These are phyloP conservation scores for Drosophila guanche DNA, from an alignment of 1,140 invertebrate genomes.

Conservation along the genomic window DNA sequence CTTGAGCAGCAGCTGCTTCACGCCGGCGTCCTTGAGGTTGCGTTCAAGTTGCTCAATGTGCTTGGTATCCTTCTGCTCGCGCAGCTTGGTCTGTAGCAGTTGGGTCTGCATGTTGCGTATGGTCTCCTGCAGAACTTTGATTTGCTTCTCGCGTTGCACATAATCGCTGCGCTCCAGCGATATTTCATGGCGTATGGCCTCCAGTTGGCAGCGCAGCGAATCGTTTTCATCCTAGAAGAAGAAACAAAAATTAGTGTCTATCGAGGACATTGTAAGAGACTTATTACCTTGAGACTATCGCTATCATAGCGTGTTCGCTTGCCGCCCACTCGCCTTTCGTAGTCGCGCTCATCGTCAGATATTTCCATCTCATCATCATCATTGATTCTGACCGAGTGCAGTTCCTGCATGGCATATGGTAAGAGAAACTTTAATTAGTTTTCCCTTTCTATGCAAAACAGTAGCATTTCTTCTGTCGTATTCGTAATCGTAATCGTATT, in stretches of 20 bases:
- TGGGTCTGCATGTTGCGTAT: constrained; percentile 92
- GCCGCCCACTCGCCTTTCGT: constrained; percentile 56
- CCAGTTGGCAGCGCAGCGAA: constrained; percentile 94
- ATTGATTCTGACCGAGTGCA: constrained; percentile 88
- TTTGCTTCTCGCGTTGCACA: constrained; percentile 84
- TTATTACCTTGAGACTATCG: constrained; percentile 71
- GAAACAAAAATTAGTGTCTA: not conserved
- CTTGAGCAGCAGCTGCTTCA: constrained; percentile 71
- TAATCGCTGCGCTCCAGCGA: constrained; percentile 87
- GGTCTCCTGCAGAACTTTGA: constrained; percentile 87
- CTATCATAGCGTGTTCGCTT: constrained; percentile 77
- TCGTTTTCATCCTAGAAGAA: constrained; percentile 91
- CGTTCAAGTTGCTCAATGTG: constrained; percentile 86
- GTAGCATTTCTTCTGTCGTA: not conserved
- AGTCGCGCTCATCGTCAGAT: constrained; percentile 83
- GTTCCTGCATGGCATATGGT: constrained; percentile 86
- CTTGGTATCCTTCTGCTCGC: constrained; percentile 86
- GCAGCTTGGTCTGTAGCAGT: constrained; percentile 87
- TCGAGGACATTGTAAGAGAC: not conserved
- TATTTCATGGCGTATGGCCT: constrained; percentile 97
- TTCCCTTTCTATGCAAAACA: constrained; percentile 1
- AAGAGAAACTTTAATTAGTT: constrained; percentile 35
- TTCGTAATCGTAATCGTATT: constrained; percentile 12
- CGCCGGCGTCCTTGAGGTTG: constrained; percentile 84
- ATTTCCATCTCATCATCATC: constrained; percentile 86